These are phyloP conservation scores for Syngnathoides biaculeatus DNA, from an alignment of 2,113 vertebrate genomes.

Conservation along the genomic window DNA sequence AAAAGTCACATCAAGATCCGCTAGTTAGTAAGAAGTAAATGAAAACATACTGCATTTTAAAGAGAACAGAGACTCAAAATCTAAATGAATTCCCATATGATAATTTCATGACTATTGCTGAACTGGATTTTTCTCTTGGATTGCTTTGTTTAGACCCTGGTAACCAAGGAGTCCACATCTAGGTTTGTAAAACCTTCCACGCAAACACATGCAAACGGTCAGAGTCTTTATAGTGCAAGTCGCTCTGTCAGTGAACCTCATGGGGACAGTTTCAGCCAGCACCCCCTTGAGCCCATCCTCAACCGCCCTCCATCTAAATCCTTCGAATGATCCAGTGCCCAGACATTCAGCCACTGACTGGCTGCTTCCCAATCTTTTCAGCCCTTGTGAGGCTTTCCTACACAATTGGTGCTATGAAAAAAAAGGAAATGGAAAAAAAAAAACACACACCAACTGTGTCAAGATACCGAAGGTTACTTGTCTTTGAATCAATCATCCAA, in stretches of 20 bases:
- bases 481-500: conserved; percentile 20
- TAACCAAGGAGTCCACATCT: conserved; percentile 50
- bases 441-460: neutral
- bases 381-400: conserved; percentile 11
- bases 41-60: neutral
- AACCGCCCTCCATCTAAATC: conserved; percentile 44
- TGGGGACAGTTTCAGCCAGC: conserved; percentile 60
- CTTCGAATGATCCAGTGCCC: conserved; percentile 75
- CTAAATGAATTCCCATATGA: neutral
- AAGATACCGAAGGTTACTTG: neutral
- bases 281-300: conserved; percentile 38
- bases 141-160: conserved; percentile 44
- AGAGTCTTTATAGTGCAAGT: conserved; percentile 52
- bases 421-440: neutral
- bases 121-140: conserved; percentile 45
- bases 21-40: neutral
- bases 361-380: conserved; percentile 52
- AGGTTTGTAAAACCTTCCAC: conserved; percentile 44
- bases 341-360: conserved; percentile 58
- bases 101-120: neutral
- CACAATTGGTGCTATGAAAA: conserved; percentile 36
- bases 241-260: conserved; percentile 53
- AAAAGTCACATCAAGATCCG: neutral
- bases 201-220: conserved; percentile 28
- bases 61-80: neutral